Base-by-base conservation (phyloP, 30 jellyfish, hydroid and myxozoan genomes). In the Mastigias papua region DNA sequence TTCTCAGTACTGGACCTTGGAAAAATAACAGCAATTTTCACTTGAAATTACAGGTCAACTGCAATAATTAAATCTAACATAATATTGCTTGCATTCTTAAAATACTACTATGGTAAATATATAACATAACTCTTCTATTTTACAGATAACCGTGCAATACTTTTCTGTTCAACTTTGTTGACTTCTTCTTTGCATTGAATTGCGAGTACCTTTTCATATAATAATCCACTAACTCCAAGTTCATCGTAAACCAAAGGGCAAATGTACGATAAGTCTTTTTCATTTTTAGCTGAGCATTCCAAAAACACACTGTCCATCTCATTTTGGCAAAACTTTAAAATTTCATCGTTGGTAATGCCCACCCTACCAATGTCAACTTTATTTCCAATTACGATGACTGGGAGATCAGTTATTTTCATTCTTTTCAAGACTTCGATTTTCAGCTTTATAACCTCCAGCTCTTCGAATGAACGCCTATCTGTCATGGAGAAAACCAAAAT, bases 341-440 rank as follows among this genome's bases (percentile, higher is more conserved):
- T 60, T 22, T 50, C 86, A 51, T 68, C 86, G 29, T 58, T n/a
- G 29, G 70, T 16, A 2, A 69, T 57, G 21, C 51, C 86, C n/a
- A 21, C 16, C 0, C 26, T 60, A 15, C 68, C 48, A 29, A 71
- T 29, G 75, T 83, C 92, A 27, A 26, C 32, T 32, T 83, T 83
- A 73, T 83, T 83, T 25, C 92, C 92, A 31, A 83, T 72, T 2
- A 83, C 79, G 33, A 83, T 54, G 11, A 83, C 69, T 21, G 92
- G 86, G 33, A 83, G 26, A 13, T 73, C 76, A 21, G 76, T 15
- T 15, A 73, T 57, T 16, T n/a, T 51, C 21, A 20, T 54, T 61
- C 73, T 29, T 54, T 57, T 83, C 33, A 83, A 30, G 10, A 34
- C 58, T 46, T 83, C 86, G 50, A 83, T 83, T 48, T 73, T 62